Evolutionary conservation across 2,888 invertebrate species (phyloP), one percentile per base, ranked within the genome.

Genomic region (Empis stercorea): DNA sequence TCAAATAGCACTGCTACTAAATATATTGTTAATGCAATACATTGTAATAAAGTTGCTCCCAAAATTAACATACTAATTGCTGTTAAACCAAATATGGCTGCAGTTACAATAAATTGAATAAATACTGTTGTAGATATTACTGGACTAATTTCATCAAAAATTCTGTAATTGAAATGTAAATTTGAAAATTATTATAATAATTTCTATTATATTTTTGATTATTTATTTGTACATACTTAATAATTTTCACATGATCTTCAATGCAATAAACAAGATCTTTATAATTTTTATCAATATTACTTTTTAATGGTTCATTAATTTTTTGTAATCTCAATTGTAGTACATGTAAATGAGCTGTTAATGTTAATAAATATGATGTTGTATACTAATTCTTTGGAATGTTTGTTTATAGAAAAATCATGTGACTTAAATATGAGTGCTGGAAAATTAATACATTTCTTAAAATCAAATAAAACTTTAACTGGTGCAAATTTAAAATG

Each of bases 41-140:
- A 27, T 1, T 53, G 49, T 15, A 50, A 50, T 5, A 51, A 49
- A 39, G 57, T 50, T 10, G 55, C 55, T 23, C 4, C 41, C 14
- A 54, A 58, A n/a, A 58, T 52, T 38, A 57, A 52, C 3, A 59
- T 54, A 11, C 58, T 58, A 10, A 55, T 54, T 43, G 57, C 48
- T 5, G 57, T 55, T 23, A 52, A 49, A 34, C 54, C 55, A 48
- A 58, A 45, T 4, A 58, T 49, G 15, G 42, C 46, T 17, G 56
- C 55, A 3, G 55, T 51, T 4, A 52, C 50, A 3, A 56, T 23
- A 16, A 59, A 54, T 50, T 59, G 57, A 13, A 55, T 51, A 30
- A 59, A 59, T 3, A 58, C 51, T 10, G 58, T 58, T 10, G 38
- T 48, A 15, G 58, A 52, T 41, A 57, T 57, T 3, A 56, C 51